Base-by-base conservation (phyloP, 92 coral and sea anemone species). In the Phenganax subtilis region DNA sequence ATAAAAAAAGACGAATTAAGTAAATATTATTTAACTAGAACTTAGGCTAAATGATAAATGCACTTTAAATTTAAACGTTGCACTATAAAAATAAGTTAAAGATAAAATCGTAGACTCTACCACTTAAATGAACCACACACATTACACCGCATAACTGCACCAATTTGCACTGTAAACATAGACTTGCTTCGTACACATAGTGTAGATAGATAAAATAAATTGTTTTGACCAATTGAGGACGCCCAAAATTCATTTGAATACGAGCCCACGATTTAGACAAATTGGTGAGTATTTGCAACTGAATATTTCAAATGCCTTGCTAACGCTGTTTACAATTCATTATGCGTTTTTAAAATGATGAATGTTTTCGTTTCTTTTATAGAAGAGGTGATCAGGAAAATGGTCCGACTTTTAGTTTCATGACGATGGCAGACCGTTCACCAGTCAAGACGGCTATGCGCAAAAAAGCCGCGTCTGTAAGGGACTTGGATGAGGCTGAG, bases 401-500 rank as follows among this genome's bases (percentile, higher is more conserved):
- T 6, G 60, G 31, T 9, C 59, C 16, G n/a, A 51, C 58, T 51
- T 53, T 73, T 11, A 55, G 51, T 55, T 53, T 53, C 61, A 60
- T 79, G n/a, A 65, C 31, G 28, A 79, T 79, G 83, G 83, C 74
- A 0, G 74, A 62, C 10, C 60, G 83, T 9, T 79, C 83, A 8
- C 83, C 83, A 3, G 27, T 61, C 0, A 79, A 79, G 27, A 79
- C 53, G 11, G 51, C 83, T 7, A 7, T 47, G 7, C 7, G 20
- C 15, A 79, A 79, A n/a, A 47, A 79, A 20, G 73, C 74, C 27
- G 83, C 56, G 57, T 79, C 83, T 8, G 37, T 79, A 16, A 47
- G 69, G 57, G 83, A 79, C 58, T 55, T 79, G 74, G 56, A 63
- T 28, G 83, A 79, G 55, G 17, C 83, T 16, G 83, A 79, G 12